Base-by-base conservation (phyloP, 1,140 invertebrate genomes). In the Pogonomyrmex californicus region DNA sequence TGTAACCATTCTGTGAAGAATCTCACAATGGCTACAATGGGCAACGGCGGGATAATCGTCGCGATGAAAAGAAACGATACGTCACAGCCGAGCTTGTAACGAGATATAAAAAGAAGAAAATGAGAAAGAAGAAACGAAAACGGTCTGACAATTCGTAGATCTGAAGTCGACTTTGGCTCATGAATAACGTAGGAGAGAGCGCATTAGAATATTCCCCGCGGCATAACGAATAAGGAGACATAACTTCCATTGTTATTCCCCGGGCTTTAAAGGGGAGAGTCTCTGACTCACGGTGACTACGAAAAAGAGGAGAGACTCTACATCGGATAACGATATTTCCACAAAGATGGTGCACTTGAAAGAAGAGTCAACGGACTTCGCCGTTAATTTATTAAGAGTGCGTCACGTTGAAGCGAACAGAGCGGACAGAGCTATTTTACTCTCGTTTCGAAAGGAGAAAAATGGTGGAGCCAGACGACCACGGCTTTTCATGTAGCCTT, bases 151-250 rank as follows among this genome's bases (percentile, higher is more conserved):
- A 91, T 91, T 83, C 87, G 86, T 88, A 87, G 86, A 88, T 87
- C 73, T 82, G 75, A 85, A 87, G 88, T 76, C 76, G 86, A 76
- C 76, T 83, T 90, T 68, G 76, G 49, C 87, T 92, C 90, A 92
- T 92, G 92, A 92, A 92, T 92, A 92, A 92, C 87, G 89, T 83
- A 89, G 85, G 54, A 75, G 51, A 51, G 86, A 58, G 88, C 70
- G 81, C 89, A 91, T 92, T 92, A 92, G 91, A 92, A 92, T 92
- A 92, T 92, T 90, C 90, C 85, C 71, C 23, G 58, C 58, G 54
- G 86, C 60, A 91, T 92, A 92, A 92, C 86, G 87, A 92, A 85
- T 91, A 90, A 91, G 88, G 54, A 86, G 86, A 86, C 77, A 83
- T 76, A 88, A 77, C 68, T 83, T 71, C 85, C 87, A 87, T 90